Evolutionary conservation across 2,797 vertebrate species (phyloP), one percentile per base, ranked within the genome.

Genomic region (Sardinella longiceps): DNA sequence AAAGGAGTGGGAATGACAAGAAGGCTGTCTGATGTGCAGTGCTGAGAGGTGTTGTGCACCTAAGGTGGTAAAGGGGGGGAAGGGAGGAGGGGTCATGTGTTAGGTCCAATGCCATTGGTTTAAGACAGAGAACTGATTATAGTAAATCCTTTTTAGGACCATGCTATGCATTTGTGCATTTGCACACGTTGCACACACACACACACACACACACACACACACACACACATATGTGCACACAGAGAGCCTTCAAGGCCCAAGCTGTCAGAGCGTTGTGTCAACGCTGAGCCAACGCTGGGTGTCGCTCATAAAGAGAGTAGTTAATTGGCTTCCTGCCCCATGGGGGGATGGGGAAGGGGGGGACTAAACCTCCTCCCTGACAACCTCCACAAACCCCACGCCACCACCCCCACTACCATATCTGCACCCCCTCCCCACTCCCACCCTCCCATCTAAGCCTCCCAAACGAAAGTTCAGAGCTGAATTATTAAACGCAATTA

Each of bases 401-500:
- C 50, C 39, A 33, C 50, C 84, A 45, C 80, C 82, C 77, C 45
- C n/a, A 46, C 83, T 82, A 84, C 77, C 51, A 63, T 9, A 7
- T 46, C 74, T 56, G 81, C 82, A 80, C 82, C 80, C 48, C 30
- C 43, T 43, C 25, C 80, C 53, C 80, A 53, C 86, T 80, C 58
- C 82, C 84, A 86, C 88, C 80, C 58, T 84, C 89, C 84, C 83
- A 87, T 85, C 91, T 83, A 89, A 92, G 91, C 91, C 90, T 90
- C 90, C 92, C 87, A 83, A 86, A 91, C 90, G 92, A 95, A 96
- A 95, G 95, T 95, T 96, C 95, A 96, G 86, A 84, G 87, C 89
- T 96, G 92, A 95, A 96, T 95, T 95, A 95, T 96, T 96, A 93
- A 96, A 94, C 89, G 90, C 90, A 90, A 90, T 94, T 95, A 94